Base-by-base conservation (phyloP, 2,113 vertebrate species). In the Naja naja region DNA sequence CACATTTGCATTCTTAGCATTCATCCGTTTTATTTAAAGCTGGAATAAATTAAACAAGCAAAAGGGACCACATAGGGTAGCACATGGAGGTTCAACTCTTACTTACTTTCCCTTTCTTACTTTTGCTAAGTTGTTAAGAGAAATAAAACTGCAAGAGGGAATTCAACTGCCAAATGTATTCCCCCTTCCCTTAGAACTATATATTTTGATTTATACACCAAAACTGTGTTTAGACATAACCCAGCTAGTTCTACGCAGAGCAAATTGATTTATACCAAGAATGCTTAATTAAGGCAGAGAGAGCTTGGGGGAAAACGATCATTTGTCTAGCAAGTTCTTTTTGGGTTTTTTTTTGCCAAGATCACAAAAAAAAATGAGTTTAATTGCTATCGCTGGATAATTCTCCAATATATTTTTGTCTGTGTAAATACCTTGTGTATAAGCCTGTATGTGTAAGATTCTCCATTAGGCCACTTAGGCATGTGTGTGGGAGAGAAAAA, bases 311-410 rank as follows among this genome's bases (percentile, higher is more conserved):
- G 97, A 97, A 96, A 97, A 95, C 97, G 97, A 98, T 97, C 96
- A 97, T 97, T 98, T 97, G 97, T 97, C 97, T 98, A 98, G 97
- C 97, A 96, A 95, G 95, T 96, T 97, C 93, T 11, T 95, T 98
- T 92, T 5, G 4, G 4, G 97, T 97, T 97, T 97, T 97, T 97
- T 97, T 97, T 97, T 97, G 98, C 97, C 97, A 98, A 98, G 98
- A 98, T 98, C 95, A 96, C 97, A 98, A 96, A 96, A 97, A 98
- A 94, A 58, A 95, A 95, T 93, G 95, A 96, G 97, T 97, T 97
- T 98, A 98, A 98, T 98, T 98, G 98, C 97, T 97, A 96, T 96
- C 97, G 95, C 95, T 97, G 96, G 97, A 97, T 98, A 97, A 97
- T 97, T 98, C 97, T 97, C 97, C 96, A 96, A 97, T 97, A 94